Percentiles rank a stretch among this genome's conserved stretches.
phyloP scores from a whole-genome alignment of 2,113 vertebrate species.

The Amblyornis subalaris region DNA sequence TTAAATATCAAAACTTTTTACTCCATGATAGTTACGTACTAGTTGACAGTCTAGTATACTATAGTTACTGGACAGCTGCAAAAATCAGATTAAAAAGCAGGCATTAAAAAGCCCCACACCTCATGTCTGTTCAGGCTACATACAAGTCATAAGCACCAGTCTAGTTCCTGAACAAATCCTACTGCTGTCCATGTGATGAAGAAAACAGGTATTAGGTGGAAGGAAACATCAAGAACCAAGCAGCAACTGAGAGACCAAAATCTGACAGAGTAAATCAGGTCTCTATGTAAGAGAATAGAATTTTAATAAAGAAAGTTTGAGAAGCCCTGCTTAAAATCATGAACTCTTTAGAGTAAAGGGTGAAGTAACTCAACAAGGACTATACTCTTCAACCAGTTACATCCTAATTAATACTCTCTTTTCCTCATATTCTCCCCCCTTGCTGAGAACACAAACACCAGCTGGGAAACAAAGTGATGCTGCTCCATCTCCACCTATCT shows the following conservation, averaged over 20 bases:
- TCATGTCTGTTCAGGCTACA: background rate
- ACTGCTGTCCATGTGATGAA: background rate
- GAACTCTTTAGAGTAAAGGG: background rate
- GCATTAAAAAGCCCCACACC: background rate
- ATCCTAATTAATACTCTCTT: slow-evolving; percentile 44
- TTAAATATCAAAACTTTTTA: background rate
- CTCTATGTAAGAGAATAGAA: background rate
- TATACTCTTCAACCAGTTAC: slow-evolving; percentile 38
- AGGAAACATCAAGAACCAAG: background rate
- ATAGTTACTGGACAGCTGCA: background rate
- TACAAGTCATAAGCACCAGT: background rate
- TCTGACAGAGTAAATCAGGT: background rate
- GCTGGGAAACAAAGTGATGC: slow-evolving; percentile 60
- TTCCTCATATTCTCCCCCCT: slow-evolving; percentile 35
- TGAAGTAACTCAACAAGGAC: background rate
- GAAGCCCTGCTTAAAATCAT: background rate
- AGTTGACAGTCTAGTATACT: background rate
- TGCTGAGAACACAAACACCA: slow-evolving; percentile 60
- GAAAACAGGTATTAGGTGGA: background rate
- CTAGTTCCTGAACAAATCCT: background rate
- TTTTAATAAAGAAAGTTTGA: background rate
- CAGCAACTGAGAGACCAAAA: background rate
- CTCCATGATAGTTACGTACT: background rate
- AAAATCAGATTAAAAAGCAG: background rate
- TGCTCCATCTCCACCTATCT: slow-evolving; percentile 49